A percentile compares a stretch with the other conserved stretches of the same genome.
These are phyloP conservation scores for Sebastiscus tertius DNA, from an alignment of 2,797 vertebrate genomes.

Conservation along the genomic window DNA sequence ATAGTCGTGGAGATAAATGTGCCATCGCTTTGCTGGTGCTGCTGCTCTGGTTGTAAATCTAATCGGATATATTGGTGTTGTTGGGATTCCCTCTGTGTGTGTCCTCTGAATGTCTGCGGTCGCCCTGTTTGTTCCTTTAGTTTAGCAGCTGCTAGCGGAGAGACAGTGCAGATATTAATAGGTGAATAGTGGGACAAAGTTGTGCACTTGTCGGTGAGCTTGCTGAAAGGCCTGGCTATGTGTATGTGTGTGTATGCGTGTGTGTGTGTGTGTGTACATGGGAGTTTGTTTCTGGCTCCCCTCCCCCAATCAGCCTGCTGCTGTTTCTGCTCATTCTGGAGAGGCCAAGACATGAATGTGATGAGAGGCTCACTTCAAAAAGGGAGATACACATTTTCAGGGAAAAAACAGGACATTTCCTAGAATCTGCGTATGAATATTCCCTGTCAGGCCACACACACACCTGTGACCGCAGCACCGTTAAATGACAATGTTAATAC, in stretches of 20 bases:
- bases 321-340: conserved; percentile 75
- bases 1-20: conserved; percentile 71
- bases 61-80: conserved; percentile 25
- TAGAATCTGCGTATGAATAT: not conserved
- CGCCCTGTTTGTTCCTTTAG: conserved; percentile 21
- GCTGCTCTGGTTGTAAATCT: conserved; percentile 54
- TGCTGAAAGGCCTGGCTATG: conserved; percentile 78
- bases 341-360: conserved; percentile 85
- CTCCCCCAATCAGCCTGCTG: conserved; percentile 82
- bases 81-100: conserved; percentile 47
- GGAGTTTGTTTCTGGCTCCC: conserved; percentile 85
- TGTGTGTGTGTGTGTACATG: conserved; percentile 46
- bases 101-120: conserved; percentile 30
- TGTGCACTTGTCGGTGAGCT: conserved; percentile 84
- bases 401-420: not conserved
- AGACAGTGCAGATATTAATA: conserved; percentile 53
- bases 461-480: conserved; percentile 59
- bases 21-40: conserved; percentile 69
- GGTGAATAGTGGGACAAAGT: conserved; percentile 83
- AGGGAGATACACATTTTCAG: conserved; percentile 11
- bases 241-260: conserved; percentile 30
- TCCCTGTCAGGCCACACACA: not conserved
- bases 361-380: conserved; percentile 83
- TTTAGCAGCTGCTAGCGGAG: conserved; percentile 34
- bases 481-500: conserved; percentile 9